phyloP scores from a whole-genome alignment of 1,140 invertebrate species.

The Semibalanus balanoides region DNA sequence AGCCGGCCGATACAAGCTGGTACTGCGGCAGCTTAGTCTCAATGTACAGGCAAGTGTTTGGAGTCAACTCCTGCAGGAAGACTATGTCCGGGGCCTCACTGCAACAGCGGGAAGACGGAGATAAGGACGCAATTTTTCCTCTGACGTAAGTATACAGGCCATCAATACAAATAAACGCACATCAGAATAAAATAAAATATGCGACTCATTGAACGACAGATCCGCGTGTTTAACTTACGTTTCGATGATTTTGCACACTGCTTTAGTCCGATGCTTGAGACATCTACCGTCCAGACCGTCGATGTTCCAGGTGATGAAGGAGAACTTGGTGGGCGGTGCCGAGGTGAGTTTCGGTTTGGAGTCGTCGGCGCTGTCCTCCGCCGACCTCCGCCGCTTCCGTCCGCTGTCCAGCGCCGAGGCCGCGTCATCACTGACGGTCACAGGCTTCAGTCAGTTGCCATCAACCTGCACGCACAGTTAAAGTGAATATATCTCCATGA shows the following conservation, averaged over 20 bases:
- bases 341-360: constrained; percentile 17
- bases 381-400: constrained; percentile 7
- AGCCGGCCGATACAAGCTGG: constrained; percentile 26
- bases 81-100: constrained; percentile 44
- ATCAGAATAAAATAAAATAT: too few species aligned
- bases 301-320: constrained; percentile 44
- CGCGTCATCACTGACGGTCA: background rate
- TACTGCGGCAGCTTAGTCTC: constrained; percentile 30
- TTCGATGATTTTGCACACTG: constrained; percentile 36
- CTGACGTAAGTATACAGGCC: too few species aligned
- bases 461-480: too few species aligned
- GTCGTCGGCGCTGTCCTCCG: constrained; percentile 9
- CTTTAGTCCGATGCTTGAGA: constrained; percentile 36
- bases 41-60: constrained; percentile 30
- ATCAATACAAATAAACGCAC: too few species aligned
- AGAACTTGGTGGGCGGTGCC: constrained; percentile 28
- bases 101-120: background rate
- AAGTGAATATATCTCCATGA: too few species aligned
- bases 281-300: constrained; percentile 43
- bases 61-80: constrained; percentile 47
- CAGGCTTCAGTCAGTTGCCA: too few species aligned
- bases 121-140: too few species aligned
- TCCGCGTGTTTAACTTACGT: constrained; percentile 32
- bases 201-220: too few species aligned
- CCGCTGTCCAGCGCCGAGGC: background rate